phyloP scores from a whole-genome alignment of 2,888 invertebrate species.

The Noctua pronuba region DNA sequence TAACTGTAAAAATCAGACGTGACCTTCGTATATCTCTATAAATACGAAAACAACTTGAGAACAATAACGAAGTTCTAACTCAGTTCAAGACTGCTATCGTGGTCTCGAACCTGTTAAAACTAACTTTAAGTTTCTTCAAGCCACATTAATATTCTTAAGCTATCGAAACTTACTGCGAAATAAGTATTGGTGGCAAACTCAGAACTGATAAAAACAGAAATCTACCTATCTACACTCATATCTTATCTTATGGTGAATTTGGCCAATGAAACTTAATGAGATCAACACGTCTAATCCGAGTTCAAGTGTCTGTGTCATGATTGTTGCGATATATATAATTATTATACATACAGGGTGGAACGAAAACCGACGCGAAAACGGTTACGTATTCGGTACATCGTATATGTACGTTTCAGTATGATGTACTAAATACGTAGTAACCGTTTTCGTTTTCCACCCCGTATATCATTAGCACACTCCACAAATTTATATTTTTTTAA shows the following conservation, averaged over 20 bases:
- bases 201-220: neutral
- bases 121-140: slow-evolving; percentile 1
- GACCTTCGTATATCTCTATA: slow-evolving; percentile 2
- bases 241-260: neutral
- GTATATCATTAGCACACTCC: too few relatives aligned
- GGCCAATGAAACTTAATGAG: neutral
- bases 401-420: too few relatives aligned
- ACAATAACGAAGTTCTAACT: slow-evolving; percentile 37
- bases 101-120: slow-evolving; percentile 14
- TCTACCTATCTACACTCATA: neutral
- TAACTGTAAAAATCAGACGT: slow-evolving; percentile 9
- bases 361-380: too few relatives aligned
- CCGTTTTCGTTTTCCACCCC: too few relatives aligned
- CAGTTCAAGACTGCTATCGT: slow-evolving; percentile 2
- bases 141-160: neutral
- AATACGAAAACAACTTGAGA: slow-evolving; percentile 27
- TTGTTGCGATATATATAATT: too few relatives aligned
- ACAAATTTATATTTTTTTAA: too few relatives aligned
- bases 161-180: neutral
- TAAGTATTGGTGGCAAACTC: neutral
- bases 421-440: too few relatives aligned
- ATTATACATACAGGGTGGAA: too few relatives aligned
- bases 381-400: too few relatives aligned
- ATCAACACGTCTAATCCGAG: neutral
- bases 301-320: neutral